Evolutionary conservation across 37 sponge, comb jelly and placozoan genomes (phyloP).

Genomic region (Chondrilla cf. caribensis): DNA sequence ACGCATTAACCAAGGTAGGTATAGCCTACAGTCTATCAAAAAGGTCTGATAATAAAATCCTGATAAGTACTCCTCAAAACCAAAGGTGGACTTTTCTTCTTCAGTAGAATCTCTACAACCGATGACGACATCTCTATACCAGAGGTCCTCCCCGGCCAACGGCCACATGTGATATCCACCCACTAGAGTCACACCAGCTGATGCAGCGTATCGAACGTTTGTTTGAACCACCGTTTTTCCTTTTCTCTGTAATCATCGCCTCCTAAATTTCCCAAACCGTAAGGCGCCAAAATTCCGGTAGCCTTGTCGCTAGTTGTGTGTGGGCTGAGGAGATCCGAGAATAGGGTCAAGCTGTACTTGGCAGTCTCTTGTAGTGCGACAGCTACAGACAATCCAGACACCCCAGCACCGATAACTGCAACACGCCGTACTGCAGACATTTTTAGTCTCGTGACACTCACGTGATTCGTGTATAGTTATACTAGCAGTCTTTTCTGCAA

Average conservation of each 20-base stretch:
- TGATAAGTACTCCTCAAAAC: not conserved
- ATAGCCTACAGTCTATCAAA: not conserved
- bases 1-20: slow-evolving; percentile 2
- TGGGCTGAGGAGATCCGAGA: slow-evolving; percentile 49
- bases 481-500: slow-evolving; percentile 43
- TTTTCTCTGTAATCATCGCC: not conserved
- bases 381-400: slow-evolving; percentile 47
- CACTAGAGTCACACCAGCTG: not conserved
- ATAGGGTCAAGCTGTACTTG: slow-evolving; percentile 12
- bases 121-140: not conserved
- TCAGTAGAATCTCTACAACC: not conserved
- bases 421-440: slow-evolving; percentile 6
- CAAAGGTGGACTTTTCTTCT: not conserved
- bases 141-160: not conserved
- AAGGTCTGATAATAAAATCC: not conserved
- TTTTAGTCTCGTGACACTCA: not conserved
- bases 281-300: slow-evolving; percentile 35
- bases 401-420: slow-evolving; percentile 63
- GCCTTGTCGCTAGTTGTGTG: slow-evolving; percentile 48
- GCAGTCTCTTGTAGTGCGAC: not conserved
- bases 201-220: slow-evolving; percentile 13
- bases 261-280: not conserved
- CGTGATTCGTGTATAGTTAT: slow-evolving; percentile 50
- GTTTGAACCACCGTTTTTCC: slow-evolving; percentile 2
- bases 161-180: not conserved